Conservation (phyloP, 2,797 vertebrate genomes). For the Trachurus trachurus region DNA sequence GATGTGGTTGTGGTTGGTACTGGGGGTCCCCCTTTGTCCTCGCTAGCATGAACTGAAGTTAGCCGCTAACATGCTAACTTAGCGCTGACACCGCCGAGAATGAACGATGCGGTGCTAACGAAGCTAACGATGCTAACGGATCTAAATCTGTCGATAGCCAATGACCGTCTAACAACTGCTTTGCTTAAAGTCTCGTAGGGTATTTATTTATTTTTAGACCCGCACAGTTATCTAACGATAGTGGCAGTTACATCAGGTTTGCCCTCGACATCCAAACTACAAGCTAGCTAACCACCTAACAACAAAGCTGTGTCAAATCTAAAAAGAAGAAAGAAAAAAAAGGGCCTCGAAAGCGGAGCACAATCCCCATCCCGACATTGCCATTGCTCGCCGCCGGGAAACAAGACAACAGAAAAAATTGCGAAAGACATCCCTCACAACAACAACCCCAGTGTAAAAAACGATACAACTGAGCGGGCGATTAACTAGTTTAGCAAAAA, state of each 20-base stretch:
- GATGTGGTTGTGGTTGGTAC: conserved; percentile 38
- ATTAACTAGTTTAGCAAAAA: background rate
- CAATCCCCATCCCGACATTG: conserved; percentile 80
- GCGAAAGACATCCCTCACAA: conserved; percentile 69
- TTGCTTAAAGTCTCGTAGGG: background rate
- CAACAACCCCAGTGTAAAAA: background rate
- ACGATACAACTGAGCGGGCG: background rate
- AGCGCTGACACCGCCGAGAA: conserved; percentile 50
- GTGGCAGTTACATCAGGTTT: background rate
- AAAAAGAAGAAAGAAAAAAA: conserved; percentile 67
- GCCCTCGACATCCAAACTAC: background rate
- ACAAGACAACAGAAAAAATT: conserved; percentile 78
- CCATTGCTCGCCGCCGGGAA: conserved; percentile 70
- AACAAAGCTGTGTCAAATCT: conserved; percentile 54
- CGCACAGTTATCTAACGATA: background rate
- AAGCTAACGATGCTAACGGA: conserved; percentile 50
- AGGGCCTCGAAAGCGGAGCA: conserved; percentile 73
- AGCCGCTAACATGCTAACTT: conserved; percentile 68
- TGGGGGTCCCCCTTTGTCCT: conserved; percentile 82
- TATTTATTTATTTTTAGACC: background rate
- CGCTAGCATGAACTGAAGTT: conserved; percentile 63
- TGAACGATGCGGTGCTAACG: conserved; percentile 59
- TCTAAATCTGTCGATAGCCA: conserved; percentile 60
- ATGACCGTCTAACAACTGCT: conserved; percentile 31
- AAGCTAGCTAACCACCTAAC: conserved; percentile 33